Evolutionary conservation across 1,140 invertebrate species (phyloP).

Genomic region (Pseudomyrmex sp.): DNA sequence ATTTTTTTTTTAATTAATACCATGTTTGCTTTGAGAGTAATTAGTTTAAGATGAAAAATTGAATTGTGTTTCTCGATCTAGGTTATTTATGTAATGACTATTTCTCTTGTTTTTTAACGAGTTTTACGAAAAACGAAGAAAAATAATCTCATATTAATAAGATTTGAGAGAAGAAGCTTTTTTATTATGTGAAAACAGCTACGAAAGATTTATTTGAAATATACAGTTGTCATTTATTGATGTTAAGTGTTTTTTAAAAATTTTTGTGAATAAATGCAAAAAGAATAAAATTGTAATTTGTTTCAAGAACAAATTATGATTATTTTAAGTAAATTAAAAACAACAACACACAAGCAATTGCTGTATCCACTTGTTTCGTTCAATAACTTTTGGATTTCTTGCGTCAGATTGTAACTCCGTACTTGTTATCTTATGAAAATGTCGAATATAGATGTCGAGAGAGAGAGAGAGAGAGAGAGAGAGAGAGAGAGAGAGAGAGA

Average conservation of each 20-base stretch:
- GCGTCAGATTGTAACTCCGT: conserved; percentile 37
- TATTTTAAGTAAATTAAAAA: not conserved
- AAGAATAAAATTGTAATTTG: not conserved
- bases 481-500: conserved; percentile 31
- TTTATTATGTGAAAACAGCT: not conserved
- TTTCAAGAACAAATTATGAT: not conserved
- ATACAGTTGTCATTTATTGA: not conserved
- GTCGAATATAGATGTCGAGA: conserved; percentile 34
- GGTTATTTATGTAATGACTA: conserved; percentile 6
- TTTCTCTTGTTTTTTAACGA: not conserved
- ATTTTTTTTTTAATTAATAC: conserved; percentile 21
- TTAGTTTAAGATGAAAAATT: not conserved
- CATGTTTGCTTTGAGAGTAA: not conserved
- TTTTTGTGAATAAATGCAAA: not conserved
- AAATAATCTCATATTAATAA: conserved; percentile 11
- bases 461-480: conserved; percentile 34
- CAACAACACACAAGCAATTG: not conserved
- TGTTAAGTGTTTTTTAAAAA: not conserved
- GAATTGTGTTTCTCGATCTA: not conserved
- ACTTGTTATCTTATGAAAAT: conserved; percentile 62
- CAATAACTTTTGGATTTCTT: conserved; percentile 19
- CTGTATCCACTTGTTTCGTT: not conserved
- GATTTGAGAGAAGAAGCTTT: not conserved
- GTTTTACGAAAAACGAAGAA: not conserved
- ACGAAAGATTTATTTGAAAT: not conserved